phyloP scores from a whole-genome alignment of 2,797 vertebrate species.

The Dallia pectoralis region DNA sequence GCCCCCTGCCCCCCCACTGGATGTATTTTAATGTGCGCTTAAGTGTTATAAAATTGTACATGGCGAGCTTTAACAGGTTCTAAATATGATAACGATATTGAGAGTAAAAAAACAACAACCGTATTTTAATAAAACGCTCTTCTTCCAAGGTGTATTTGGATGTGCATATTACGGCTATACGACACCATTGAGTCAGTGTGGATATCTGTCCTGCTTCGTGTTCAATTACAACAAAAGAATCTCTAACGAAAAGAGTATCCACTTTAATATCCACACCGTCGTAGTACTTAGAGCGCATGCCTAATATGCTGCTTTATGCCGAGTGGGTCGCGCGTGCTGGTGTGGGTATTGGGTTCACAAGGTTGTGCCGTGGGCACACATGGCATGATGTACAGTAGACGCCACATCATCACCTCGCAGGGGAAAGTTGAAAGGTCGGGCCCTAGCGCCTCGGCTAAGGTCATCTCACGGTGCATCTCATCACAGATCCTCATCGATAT shows the following conservation, averaged over 20 bases:
- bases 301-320: background rate
- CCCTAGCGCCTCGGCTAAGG: constrained; percentile 28
- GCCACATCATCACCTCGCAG: constrained; percentile 25
- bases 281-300: background rate
- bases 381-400: constrained; percentile 51
- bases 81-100: constrained; percentile 66
- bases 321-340: background rate
- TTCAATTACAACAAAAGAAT: constrained; percentile 52
- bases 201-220: constrained; percentile 69
- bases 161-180: constrained; percentile 73
- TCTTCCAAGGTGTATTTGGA: constrained; percentile 77
- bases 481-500: constrained; percentile 59
- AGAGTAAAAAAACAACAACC: constrained; percentile 43
- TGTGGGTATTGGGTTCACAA: constrained; percentile 20
- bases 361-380: constrained; percentile 50
- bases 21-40: constrained; percentile 67
- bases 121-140: constrained; percentile 80
- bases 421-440: constrained; percentile 37
- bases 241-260: constrained; percentile 12
- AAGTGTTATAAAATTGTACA: constrained; percentile 70
- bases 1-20: constrained; percentile 36
- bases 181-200: constrained; percentile 65
- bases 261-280: constrained; percentile 14
- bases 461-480: constrained; percentile 39
- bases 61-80: constrained; percentile 70